A percentile compares a stretch with the other conserved stretches of the same genome.
phyloP scores from a whole-genome alignment of 2,797 vertebrate species.

The Balearica regulorum region DNA sequence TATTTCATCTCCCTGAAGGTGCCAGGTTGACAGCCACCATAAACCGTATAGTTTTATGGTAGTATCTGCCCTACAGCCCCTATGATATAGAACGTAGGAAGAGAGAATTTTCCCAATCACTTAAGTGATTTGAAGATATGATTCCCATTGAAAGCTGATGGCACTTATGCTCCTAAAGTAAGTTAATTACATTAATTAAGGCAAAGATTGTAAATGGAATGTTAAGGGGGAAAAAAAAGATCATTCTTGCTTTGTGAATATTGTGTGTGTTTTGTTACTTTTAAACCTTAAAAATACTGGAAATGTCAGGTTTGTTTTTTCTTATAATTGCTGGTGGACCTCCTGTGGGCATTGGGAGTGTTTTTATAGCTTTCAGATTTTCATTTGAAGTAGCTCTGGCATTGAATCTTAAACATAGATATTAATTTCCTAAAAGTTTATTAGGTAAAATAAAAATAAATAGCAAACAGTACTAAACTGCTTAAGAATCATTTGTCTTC shows the following conservation, averaged over 20 bases:
- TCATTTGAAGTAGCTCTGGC: neutral
- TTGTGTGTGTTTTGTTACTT: neutral
- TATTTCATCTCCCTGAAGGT: neutral
- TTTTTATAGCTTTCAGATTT: neutral
- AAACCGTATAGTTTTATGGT: neutral
- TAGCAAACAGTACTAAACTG: neutral
- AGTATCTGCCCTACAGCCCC: neutral
- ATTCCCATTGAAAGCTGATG: neutral
- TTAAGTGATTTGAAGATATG: neutral
- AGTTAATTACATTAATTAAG: neutral
- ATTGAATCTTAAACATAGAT: neutral
- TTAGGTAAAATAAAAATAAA: neutral
- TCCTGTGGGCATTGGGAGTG: neutral
- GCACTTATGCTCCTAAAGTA: neutral
- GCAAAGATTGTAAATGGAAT: neutral
- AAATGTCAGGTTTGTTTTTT: neutral
- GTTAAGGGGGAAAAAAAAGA: neutral
- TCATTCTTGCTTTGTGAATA: neutral
- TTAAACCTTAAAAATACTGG: neutral
- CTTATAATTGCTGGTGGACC: neutral
- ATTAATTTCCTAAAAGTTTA: neutral
- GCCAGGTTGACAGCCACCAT: neutral
- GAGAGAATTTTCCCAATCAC: neutral
- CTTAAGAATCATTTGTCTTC: neutral
- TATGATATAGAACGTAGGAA: neutral